Evolutionary conservation across 23 tunicate genomes (phyloP).

Genomic region (Trididemnum nubilum): DNA sequence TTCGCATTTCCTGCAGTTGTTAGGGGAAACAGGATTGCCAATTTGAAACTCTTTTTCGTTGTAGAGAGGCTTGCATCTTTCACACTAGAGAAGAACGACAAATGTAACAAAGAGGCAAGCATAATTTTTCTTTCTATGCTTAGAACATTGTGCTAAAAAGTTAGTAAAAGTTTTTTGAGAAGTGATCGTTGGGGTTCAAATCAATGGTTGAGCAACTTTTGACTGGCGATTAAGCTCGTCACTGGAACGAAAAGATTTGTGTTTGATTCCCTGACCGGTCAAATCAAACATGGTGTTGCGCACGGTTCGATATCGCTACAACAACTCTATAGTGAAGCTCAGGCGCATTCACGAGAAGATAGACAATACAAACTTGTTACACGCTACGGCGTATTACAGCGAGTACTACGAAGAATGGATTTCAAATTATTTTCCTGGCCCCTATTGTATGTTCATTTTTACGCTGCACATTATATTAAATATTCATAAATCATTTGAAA

Average conservation of each 20-base stretch:
- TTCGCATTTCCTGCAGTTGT: conserved; percentile 73
- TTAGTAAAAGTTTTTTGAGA: no score
- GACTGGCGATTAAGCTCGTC: no score
- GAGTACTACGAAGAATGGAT: neutral
- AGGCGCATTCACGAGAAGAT: neutral
- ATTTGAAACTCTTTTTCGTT: conserved; percentile 81
- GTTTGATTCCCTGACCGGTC: neutral
- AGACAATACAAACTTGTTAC: neutral
- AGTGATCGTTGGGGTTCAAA: no score
- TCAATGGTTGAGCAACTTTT: no score
- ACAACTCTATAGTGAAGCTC: neutral
- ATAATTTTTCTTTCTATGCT: neutral
- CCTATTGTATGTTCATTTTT: no score
- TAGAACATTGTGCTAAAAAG: no score
- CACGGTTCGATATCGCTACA: neutral
- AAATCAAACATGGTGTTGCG: neutral
- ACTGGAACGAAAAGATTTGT: neutral
- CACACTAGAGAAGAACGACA: conserved; percentile 63
- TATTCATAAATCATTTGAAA: no score
- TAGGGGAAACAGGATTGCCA: conserved; percentile 33
- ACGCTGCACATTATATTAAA: no score
- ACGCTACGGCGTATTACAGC: neutral
- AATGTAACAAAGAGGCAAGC: no score
- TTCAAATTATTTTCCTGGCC: no score
- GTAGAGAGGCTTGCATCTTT: conserved; percentile 82